These are phyloP conservation scores for Stomatorhinus walkeri DNA, from an alignment of 2,797 vertebrate species.

Conservation along the genomic window DNA sequence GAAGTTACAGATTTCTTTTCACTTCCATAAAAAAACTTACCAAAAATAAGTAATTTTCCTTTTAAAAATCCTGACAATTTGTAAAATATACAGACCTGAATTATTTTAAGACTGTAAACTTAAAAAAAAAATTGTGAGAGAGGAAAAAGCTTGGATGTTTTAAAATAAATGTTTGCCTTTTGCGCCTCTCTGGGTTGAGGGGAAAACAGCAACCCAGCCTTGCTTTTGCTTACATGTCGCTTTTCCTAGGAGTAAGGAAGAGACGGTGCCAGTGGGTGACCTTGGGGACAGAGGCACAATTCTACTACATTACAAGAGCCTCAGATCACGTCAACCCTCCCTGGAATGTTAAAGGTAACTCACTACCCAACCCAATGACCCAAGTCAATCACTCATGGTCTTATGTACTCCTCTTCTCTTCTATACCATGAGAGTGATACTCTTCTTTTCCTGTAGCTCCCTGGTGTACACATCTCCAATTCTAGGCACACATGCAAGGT, in stretches of 20 bases:
- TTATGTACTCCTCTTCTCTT: neutral
- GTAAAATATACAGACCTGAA: slow-evolving; percentile 69
- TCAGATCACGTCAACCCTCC: slow-evolving; percentile 20
- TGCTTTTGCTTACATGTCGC: slow-evolving; percentile 29
- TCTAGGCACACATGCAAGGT: neutral
- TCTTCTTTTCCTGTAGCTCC: neutral
- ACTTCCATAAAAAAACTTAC: slow-evolving; percentile 63
- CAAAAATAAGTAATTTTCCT: slow-evolving; percentile 73
- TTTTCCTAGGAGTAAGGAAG: neutral
- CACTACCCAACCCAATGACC: neutral
- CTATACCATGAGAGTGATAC: neutral
- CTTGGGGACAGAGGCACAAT: neutral
- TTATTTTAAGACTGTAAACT: slow-evolving; percentile 68
- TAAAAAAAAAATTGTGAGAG: slow-evolving; percentile 40
- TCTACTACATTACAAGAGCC: slow-evolving; percentile 7
- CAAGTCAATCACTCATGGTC: neutral
- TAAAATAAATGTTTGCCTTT: slow-evolving; percentile 31
- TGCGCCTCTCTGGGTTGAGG: slow-evolving; percentile 34
- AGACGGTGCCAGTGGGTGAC: neutral
- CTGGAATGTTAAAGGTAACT: slow-evolving; percentile 38
- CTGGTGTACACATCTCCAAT: neutral
- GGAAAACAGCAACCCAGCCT: slow-evolving; percentile 30
- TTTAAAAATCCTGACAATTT: slow-evolving; percentile 68
- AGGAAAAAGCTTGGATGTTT: slow-evolving; percentile 35
- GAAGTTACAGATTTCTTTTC: slow-evolving; percentile 59